A percentile compares a stretch with the other conserved stretches of the same genome.
phyloP scores from a whole-genome alignment of 1,140 invertebrate species.

The Apolygus lucorum region DNA sequence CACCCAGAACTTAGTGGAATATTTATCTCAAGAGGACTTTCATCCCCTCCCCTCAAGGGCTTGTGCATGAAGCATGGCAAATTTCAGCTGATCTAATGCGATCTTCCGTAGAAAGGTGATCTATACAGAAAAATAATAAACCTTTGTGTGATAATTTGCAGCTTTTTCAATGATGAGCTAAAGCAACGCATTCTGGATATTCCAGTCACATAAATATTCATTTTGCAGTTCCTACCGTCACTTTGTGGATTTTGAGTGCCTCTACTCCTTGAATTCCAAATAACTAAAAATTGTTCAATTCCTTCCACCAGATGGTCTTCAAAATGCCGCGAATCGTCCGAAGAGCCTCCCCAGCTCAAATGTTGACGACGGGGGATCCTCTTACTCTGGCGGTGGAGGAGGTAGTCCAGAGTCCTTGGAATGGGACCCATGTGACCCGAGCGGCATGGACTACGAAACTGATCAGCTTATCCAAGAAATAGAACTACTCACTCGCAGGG shows the following conservation, averaged over 20 bases:
- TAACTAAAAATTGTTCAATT: background rate
- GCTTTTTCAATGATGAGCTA: no score
- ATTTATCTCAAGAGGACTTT: no score
- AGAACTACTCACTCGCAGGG: conserved; percentile 30
- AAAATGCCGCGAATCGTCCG: background rate
- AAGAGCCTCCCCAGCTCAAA: conserved; percentile 15
- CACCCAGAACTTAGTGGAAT: no score
- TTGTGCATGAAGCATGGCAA: no score
- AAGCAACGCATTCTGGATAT: no score
- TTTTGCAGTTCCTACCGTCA: background rate
- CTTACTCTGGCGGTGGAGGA: conserved; percentile 15
- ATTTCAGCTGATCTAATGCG: no score
- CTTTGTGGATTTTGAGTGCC: background rate
- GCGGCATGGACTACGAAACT: conserved; percentile 27
- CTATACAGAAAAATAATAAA: no score
- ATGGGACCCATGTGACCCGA: conserved; percentile 30
- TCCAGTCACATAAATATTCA: background rate
- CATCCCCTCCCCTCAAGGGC: no score
- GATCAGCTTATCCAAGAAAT: conserved; percentile 32
- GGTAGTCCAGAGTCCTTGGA: conserved; percentile 30
- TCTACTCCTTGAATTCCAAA: background rate
- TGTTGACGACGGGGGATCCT: conserved; percentile 21
- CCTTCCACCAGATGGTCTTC: background rate
- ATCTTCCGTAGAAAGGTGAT: no score
- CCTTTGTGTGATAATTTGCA: no score